These are phyloP conservation scores for Heliconius himera DNA, from an alignment of 1,140 invertebrate genomes.

Conservation along the genomic window DNA sequence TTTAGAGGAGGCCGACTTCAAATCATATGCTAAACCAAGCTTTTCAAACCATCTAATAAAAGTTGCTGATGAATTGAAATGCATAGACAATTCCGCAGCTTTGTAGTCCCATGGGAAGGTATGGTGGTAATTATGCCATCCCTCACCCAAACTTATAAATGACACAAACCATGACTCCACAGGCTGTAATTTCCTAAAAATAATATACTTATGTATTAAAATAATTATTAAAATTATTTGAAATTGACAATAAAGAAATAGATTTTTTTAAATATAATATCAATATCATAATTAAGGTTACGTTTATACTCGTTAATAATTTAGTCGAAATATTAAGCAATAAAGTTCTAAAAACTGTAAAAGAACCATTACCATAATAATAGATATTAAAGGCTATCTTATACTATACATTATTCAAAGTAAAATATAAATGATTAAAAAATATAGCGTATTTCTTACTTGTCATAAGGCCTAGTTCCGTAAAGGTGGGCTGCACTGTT, in stretches of 20 bases:
- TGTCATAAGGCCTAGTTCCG: constrained; percentile 60
- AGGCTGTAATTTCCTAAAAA: constrained; percentile 82
- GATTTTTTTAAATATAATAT: too few relatives aligned
- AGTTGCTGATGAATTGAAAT: constrained; percentile 75
- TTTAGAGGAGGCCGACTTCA: constrained; percentile 76
- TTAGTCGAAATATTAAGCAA: too few relatives aligned
- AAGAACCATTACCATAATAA: too few relatives aligned
- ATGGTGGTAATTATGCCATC: constrained; percentile 93
- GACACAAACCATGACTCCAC: constrained; percentile 83
- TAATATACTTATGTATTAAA: background rate
- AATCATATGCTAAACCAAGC: constrained; percentile 85
- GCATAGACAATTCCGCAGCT: constrained; percentile 82
- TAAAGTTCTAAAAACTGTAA: too few relatives aligned
- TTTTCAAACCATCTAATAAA: constrained; percentile 79
- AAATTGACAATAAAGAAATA: too few relatives aligned
- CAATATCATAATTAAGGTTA: too few relatives aligned
- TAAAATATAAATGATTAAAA: too few relatives aligned
- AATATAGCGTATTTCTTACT: background rate
- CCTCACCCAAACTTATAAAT: constrained; percentile 83
- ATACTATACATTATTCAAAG: too few relatives aligned
- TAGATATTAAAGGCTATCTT: too few relatives aligned
- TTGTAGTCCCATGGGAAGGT: constrained; percentile 89
- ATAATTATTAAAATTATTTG: too few relatives aligned
- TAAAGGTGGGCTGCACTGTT: constrained; percentile 85
- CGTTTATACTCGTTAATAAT: too few relatives aligned